A percentile compares a stretch with the other conserved stretches of the same genome.
phyloP scores from a whole-genome alignment of 2,797 vertebrate genomes.

The Benthosema pterotum region DNA sequence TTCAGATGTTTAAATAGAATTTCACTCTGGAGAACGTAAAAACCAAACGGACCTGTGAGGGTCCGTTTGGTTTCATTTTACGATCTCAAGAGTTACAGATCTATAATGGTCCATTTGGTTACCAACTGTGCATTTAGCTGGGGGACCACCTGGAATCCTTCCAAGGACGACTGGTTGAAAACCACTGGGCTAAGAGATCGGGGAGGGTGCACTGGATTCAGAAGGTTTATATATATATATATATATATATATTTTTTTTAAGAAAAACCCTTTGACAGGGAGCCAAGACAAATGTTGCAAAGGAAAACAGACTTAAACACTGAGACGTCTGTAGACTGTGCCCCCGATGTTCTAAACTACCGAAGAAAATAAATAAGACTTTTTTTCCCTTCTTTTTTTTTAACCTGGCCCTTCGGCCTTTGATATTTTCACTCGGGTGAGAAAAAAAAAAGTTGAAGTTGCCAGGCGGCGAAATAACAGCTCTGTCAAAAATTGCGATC shows the following conservation, averaged over 20 bases:
- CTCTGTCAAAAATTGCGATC: background rate
- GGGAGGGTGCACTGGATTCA: too few relatives aligned
- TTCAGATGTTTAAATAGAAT: too few relatives aligned
- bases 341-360: background rate
- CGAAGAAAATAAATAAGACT: background rate
- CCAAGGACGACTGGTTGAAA: too few relatives aligned
- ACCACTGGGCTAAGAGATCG: conserved; percentile 12
- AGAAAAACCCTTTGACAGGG: background rate
- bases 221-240: too few relatives aligned
- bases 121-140: too few relatives aligned
- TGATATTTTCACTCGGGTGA: conserved; percentile 13
- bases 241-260: too few relatives aligned
- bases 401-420: conserved; percentile 8
- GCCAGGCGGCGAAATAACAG: background rate
- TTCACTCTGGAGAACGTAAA: too few relatives aligned
- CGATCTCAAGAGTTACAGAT: too few relatives aligned
- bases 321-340: background rate
- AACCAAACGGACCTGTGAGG: too few relatives aligned
- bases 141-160: too few relatives aligned
- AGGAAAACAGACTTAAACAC: background rate
- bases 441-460: background rate
- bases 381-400: conserved; percentile 1
- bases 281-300: background rate
- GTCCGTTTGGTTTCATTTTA: too few relatives aligned
- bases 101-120: too few relatives aligned